Conservation (phyloP, 2,113 vertebrate genomes). For the Grammomys dolichurus region DNA sequence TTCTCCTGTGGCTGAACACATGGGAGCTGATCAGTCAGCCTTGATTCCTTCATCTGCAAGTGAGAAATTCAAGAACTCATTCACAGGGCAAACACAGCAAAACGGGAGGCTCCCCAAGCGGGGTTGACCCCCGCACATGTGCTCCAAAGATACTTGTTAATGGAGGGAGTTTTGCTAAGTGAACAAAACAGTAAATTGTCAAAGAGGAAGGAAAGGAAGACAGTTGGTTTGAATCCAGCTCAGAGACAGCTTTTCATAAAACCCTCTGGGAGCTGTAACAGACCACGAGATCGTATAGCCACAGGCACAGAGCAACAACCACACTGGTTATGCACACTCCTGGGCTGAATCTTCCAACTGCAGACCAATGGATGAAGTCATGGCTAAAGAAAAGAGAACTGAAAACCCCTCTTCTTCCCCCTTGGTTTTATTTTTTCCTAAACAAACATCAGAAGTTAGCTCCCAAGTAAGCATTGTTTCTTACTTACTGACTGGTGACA, state of each 20-base stretch:
- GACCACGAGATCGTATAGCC: rapidly evolving
- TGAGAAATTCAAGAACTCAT: conserved; percentile 26
- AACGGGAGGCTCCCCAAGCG: not conserved
- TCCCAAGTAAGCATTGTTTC: not conserved
- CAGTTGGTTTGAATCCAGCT: not conserved
- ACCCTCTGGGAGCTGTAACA: rapidly evolving
- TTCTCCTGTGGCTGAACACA: not conserved
- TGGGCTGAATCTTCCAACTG: not conserved
- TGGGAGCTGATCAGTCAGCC: conserved; percentile 5
- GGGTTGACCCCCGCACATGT: not conserved
- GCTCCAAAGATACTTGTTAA: not conserved
- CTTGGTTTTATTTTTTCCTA: too few relatives aligned
- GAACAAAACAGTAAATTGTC: conserved; percentile 1
- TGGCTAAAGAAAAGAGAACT: not conserved
- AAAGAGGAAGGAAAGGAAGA: not conserved
- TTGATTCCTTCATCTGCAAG: conserved; percentile 56
- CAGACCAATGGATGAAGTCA: not conserved
- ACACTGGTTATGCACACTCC: not conserved
- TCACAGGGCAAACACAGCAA: not conserved
- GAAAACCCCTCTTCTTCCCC: not conserved
- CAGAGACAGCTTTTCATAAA: not conserved
- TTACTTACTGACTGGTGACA: not conserved
- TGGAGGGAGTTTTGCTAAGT: conserved; percentile 47
- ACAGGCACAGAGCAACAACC: rapidly evolving
- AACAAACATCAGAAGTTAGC: not conserved